Evolutionary conservation across 2,797 vertebrate species (phyloP), one percentile per base, ranked within the genome.

Genomic region (Tapera naevia): DNA sequence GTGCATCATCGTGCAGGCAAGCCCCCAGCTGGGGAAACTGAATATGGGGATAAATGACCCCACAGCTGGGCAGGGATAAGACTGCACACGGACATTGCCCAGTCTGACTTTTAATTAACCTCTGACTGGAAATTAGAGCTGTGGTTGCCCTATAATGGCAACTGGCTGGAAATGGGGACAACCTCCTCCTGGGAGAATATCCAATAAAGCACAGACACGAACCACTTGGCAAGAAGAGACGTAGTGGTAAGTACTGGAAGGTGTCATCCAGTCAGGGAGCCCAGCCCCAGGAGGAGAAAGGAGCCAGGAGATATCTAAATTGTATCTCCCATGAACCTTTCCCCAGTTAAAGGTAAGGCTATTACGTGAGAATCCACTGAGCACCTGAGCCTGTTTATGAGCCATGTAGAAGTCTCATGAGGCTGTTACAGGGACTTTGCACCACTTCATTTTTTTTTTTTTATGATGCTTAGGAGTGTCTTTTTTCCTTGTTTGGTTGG

Each of bases 181-280:
- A 16, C 17, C 28, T 72, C 32, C 50, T 62, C 41, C 43, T 37
- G 41, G 54, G 27, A 76, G 39, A 80, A 60, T 0, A 1, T 54
- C 16, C 3, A 2, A 13, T 12, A 24, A 60, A 17, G 18, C 10
- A 32, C 0, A 2, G 46, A 37, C 10, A 7, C 6, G 13, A 60
- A 19, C 27, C 0, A 0, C 73, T 86, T 46, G 16, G 57, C 43
- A 54, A 54, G 57, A 81, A 45, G 39, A 5, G 33, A 33, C 12
- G 8, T 6, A 35, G 9, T 27, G 43, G 17, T n/a, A 7, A 19
- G 24, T 48, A 32, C 18, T 11, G n/a, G 45, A 39, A 91, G 28
- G 10, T n/a, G 3, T 28, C 0, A 1, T 48, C 56, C 0, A 0
- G 5, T 28, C 39, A 64, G 48, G 28, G 54, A 76, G 13, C 3